phyloP scores from a whole-genome alignment of 2,888 invertebrate species.

The Orthosia cruda region DNA sequence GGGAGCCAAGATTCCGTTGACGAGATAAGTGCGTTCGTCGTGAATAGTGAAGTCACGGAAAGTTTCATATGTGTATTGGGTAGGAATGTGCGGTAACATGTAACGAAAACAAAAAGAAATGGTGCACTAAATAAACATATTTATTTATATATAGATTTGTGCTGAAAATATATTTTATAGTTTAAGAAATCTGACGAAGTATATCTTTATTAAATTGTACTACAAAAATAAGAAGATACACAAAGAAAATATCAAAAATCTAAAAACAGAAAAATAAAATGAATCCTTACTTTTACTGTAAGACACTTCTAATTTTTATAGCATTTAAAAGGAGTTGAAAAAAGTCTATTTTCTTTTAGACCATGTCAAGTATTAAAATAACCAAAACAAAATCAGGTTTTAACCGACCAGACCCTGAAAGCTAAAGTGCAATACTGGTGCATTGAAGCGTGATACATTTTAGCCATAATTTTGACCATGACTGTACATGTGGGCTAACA shows the following conservation, averaged over 20 bases:
- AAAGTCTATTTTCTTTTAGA: conserved; percentile 23
- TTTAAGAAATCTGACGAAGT: conserved; percentile 3
- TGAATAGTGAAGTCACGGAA: conserved; percentile 79
- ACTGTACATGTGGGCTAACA: conserved; percentile 19
- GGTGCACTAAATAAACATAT: conserved; percentile 91
- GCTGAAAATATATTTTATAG: conserved; percentile 66
- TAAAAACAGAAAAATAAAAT: background rate
- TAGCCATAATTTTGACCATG: conserved; percentile 1
- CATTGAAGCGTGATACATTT: conserved; percentile 38
- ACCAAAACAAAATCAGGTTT: background rate
- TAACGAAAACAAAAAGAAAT: conserved; percentile 91
- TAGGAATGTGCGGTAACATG: conserved; percentile 91
- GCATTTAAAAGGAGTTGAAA: conserved; percentile 51
- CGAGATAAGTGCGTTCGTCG: conserved; percentile 76
- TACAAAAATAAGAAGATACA: conserved; percentile 54
- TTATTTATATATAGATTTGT: conserved; percentile 68
- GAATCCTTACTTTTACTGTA: background rate
- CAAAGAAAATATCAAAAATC: background rate
- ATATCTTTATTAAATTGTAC: conserved; percentile 6
- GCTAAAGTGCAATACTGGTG: conserved; percentile 5
- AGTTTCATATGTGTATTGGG: conserved; percentile 85
- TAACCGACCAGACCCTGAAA: background rate
- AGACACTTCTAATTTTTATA: conserved; percentile 55
- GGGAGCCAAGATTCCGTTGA: conserved; percentile 88
- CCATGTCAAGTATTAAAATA: background rate